Percentiles rank a stretch among this genome's conserved stretches.
Conservation (phyloP, 2,888 invertebrate genomes). For the Drymonia ruficornis region DNA sequence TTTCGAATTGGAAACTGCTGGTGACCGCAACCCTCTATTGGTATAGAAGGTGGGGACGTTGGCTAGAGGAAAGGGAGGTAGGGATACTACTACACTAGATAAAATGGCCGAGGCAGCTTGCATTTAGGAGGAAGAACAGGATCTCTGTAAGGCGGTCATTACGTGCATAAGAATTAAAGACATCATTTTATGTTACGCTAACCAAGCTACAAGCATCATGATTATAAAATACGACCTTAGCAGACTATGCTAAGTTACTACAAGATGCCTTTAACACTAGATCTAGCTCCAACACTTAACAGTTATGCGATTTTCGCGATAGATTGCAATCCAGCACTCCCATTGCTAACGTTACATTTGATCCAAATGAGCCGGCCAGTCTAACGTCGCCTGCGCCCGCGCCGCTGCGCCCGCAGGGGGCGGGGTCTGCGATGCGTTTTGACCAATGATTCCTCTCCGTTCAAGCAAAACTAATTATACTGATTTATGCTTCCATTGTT, state of each 20-base stretch:
- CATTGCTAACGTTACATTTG: conserved; percentile 70
- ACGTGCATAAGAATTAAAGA: too few species aligned
- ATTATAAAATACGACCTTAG: too few species aligned
- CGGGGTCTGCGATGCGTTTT: conserved; percentile 83
- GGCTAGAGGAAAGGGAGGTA: too few species aligned
- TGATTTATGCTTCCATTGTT: conserved; percentile 97
- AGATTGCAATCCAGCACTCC: conserved; percentile 33
- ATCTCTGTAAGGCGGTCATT: too few species aligned
- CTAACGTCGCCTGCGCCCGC: conserved; percentile 58
- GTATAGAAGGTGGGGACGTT: too few species aligned
- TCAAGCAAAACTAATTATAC: conserved; percentile 93
- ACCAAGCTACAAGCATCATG: too few species aligned
- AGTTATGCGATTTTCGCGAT: neutral
- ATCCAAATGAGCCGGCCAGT: conserved; percentile 69
- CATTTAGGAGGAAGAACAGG: too few species aligned
- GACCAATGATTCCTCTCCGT: conserved; percentile 88
- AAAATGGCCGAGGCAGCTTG: too few species aligned
- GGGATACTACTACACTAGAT: too few species aligned
- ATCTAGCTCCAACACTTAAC: neutral
- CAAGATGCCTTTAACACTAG: neutral
- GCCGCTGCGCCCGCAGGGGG: conserved; percentile 70
- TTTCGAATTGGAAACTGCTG: too few species aligned
- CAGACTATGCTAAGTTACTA: neutral
- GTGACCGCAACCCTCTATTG: too few species aligned
- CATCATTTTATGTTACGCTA: too few species aligned